Evolutionary conservation across 2,113 vertebrate species (phyloP).

Genomic region (Rousettus leschenaultii): DNA sequence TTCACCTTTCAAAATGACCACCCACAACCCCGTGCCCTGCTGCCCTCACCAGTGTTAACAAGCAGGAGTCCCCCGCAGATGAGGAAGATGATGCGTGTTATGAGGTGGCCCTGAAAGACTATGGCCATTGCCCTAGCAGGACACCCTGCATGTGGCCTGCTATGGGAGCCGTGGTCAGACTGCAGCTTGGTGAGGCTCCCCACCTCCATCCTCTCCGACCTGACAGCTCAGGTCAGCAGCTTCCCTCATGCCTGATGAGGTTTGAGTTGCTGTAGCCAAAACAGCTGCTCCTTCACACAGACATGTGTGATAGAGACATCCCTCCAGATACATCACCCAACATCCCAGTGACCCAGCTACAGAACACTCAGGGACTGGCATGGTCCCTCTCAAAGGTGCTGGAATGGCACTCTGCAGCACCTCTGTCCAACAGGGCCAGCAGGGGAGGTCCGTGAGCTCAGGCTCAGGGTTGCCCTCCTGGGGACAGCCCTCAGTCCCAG

Average conservation of each 20-base stretch:
- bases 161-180: neutral
- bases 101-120: neutral
- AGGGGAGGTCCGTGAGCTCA: neutral
- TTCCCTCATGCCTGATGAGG: neutral
- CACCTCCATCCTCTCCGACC: neutral
- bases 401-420: neutral
- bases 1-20: neutral
- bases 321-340: neutral
- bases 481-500: no score
- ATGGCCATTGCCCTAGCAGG: neutral
- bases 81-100: neutral
- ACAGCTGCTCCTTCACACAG: neutral
- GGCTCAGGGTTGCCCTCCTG: neutral
- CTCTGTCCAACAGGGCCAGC: neutral
- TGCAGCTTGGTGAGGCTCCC: neutral
- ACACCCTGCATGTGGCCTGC: neutral
- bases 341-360: neutral
- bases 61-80: no score
- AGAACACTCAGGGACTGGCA: neutral
- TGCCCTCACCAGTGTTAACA: neutral
- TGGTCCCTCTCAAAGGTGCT: neutral
- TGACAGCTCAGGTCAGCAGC: neutral
- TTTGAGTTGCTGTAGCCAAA: neutral
- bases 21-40: neutral
- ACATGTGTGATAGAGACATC: neutral